Percentiles rank a stretch among this genome's conserved stretches.
phyloP scores from a whole-genome alignment of 2,797 vertebrate species.

The Acanthornis magna region DNA sequence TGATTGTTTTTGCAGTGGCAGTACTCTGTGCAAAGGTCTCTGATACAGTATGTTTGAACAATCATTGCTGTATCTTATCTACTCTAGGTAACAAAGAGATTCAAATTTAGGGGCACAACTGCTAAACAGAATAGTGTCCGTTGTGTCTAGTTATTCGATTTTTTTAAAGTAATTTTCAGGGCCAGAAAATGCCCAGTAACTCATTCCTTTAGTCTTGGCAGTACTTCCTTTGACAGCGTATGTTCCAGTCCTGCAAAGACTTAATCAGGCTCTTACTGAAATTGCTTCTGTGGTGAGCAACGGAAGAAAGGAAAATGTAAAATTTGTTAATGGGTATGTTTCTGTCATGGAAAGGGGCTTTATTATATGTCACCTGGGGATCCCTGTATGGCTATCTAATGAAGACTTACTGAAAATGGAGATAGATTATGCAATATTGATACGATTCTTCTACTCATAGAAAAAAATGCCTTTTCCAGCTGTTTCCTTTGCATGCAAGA shows the following conservation, averaged over 20 bases:
- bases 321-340: conserved; percentile 46
- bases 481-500: background rate
- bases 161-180: background rate
- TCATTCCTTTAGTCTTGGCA: conserved; percentile 8
- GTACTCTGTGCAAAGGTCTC: conserved; percentile 53
- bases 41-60: conserved; percentile 58
- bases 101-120: conserved; percentile 22
- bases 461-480: background rate
- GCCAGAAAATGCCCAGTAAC: background rate
- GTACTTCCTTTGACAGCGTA: background rate
- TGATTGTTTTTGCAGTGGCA: conserved; percentile 34
- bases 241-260: background rate
- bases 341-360: conserved; percentile 36
- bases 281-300: conserved; percentile 57
- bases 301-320: conserved; percentile 51
- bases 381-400: background rate
- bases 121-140: background rate
- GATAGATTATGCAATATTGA: conserved; percentile 38
- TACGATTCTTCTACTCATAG: background rate
- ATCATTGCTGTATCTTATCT: conserved; percentile 54
- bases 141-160: background rate
- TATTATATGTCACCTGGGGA: conserved; percentile 44
- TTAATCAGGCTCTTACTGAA: conserved; percentile 40
- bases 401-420: conserved; percentile 49
- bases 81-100: conserved; percentile 23